Percentiles rank a stretch among this genome's conserved stretches.
Conservation (phyloP, 2,797 vertebrate genomes). For the Myripristis murdjan region DNA sequence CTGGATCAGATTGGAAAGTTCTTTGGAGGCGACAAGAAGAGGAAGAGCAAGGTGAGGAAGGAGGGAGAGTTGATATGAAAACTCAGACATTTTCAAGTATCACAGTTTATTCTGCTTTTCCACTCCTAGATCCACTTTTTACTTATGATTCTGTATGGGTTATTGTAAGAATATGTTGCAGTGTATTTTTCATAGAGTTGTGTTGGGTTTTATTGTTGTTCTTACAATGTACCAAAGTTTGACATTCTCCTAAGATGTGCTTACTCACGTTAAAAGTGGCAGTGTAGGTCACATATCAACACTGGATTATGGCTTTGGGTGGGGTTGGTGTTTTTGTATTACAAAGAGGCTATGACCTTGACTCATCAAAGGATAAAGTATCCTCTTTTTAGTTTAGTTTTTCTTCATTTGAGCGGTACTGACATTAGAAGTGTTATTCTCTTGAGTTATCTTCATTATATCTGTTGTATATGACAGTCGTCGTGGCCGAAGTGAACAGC, state of each 20-base stretch:
- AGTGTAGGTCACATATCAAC: constrained; percentile 28
- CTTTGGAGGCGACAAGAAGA: constrained; percentile 97
- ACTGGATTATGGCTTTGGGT: constrained; percentile 64
- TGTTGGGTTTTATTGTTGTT: constrained; percentile 54
- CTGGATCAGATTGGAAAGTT: constrained; percentile 98
- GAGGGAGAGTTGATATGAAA: constrained; percentile 62
- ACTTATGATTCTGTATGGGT: constrained; percentile 40
- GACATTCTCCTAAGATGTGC: constrained; percentile 34
- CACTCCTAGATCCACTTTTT: constrained; percentile 51
- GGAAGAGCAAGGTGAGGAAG: constrained; percentile 98
- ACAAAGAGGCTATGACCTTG: constrained; percentile 56
- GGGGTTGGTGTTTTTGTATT: constrained; percentile 43
- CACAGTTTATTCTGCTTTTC: constrained; percentile 52
- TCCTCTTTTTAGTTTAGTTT: constrained; percentile 22
- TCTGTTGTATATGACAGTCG: constrained; percentile 39
- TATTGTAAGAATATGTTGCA: constrained; percentile 36
- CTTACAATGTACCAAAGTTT: constrained; percentile 57
- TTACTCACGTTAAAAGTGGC: constrained; percentile 29
- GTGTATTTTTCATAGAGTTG: constrained; percentile 30
- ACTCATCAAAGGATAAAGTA: constrained; percentile 42
- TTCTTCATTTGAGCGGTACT: constrained; percentile 66
- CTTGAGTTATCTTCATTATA: constrained; percentile 18
- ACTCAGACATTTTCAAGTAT: constrained; percentile 27
- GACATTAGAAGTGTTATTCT: constrained; percentile 56
- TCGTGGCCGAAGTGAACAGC: constrained; percentile 30